Conservation (phyloP, 2,113 vertebrate genomes). For the Ptilorrhoa leucosticta region DNA sequence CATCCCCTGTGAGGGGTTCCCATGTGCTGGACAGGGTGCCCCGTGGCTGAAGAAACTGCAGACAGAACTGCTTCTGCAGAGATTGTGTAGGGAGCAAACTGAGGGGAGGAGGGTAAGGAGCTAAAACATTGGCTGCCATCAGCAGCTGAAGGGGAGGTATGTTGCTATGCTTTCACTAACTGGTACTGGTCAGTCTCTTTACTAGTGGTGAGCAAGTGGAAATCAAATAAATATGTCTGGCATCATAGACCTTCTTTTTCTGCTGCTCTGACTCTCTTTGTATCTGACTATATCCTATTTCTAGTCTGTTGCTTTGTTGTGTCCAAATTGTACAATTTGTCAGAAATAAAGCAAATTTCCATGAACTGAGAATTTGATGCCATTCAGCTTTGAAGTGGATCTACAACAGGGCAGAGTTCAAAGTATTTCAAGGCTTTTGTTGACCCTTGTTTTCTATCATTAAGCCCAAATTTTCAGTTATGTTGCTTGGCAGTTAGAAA, state of each 20-base stretch:
- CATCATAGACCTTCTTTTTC: neutral
- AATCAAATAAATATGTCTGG: neutral
- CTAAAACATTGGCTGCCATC: neutral
- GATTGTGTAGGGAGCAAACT: accelerated
- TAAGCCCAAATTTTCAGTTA: neutral
- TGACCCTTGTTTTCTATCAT: neutral
- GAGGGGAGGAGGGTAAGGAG: neutral
- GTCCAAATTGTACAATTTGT: neutral
- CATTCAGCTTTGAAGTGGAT: neutral
- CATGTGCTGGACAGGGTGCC: neutral
- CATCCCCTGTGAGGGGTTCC: neutral
- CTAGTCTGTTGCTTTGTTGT: neutral
- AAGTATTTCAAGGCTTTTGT: neutral
- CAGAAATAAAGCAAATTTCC: neutral
- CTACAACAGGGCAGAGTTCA: neutral
- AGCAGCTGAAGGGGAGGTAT: neutral
- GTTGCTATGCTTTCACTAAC: neutral
- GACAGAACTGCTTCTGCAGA: neutral
- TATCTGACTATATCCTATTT: neutral
- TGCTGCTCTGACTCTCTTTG: neutral
- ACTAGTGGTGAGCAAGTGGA: neutral
- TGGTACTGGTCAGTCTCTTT: neutral
- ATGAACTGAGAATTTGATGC: neutral
- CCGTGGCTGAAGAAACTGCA: neutral
- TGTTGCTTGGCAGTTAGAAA: neutral